A percentile compares a stretch with the other conserved stretches of the same genome.
Conservation (phyloP, 2,113 vertebrate species). For the Benitochromis conjunctus region DNA sequence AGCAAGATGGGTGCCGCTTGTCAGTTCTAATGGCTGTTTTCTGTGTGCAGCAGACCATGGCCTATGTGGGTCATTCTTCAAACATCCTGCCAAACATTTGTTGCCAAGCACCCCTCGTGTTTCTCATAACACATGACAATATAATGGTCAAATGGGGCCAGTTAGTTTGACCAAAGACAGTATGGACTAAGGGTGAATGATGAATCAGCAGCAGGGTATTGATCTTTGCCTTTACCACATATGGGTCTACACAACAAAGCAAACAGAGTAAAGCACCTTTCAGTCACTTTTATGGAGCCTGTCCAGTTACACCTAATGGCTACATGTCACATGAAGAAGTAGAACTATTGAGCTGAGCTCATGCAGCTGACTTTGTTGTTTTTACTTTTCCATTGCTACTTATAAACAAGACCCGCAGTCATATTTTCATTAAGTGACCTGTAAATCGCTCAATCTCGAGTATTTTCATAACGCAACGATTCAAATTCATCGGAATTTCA, state of each 20-base stretch:
- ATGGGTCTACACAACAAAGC: constrained; percentile 19
- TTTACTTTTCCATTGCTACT: background rate
- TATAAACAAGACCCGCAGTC: background rate
- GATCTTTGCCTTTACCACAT: constrained; percentile 54
- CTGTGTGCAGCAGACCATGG: constrained; percentile 56
- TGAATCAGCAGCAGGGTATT: constrained; percentile 56
- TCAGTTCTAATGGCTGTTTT: constrained; percentile 66
- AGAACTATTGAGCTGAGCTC: constrained; percentile 3
- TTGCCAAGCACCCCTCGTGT: constrained; percentile 54
- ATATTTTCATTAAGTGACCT: background rate
- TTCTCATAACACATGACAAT: constrained; percentile 61
- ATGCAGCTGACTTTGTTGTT: background rate
- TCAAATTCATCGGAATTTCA: background rate
- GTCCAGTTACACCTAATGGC: constrained; percentile 44
- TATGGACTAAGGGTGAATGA: constrained; percentile 38
- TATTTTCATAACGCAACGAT: background rate
- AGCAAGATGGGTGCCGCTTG: constrained; percentile 59
- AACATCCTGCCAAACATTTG: constrained; percentile 59
- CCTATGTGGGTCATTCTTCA: constrained; percentile 56
- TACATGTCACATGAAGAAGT: constrained; percentile 20
- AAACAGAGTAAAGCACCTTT: constrained; percentile 57
- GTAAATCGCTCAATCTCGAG: background rate
- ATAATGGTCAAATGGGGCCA: constrained; percentile 65
- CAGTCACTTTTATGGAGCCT: constrained; percentile 59
- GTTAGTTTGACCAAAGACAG: constrained; percentile 58